A percentile compares a stretch with the other conserved stretches of the same genome.
These are phyloP conservation scores for Ptychochromis oligacanthus DNA, from an alignment of 2,113 vertebrate genomes.

Conservation along the genomic window DNA sequence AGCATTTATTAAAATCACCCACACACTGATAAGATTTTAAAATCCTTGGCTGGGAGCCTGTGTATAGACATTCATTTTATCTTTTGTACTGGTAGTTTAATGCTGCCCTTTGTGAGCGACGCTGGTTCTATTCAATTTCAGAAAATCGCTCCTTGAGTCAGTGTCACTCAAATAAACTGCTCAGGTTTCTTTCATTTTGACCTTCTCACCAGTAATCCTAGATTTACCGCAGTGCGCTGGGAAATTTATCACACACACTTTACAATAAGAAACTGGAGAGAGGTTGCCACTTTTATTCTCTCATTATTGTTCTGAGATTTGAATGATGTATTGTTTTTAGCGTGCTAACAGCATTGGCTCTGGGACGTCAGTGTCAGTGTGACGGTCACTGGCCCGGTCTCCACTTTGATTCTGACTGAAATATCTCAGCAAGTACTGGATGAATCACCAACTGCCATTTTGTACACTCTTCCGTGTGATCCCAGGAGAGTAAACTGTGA, in stretches of 20 bases:
- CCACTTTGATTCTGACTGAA: slow-evolving; percentile 1
- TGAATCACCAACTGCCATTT: not conserved
- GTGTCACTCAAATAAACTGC: slow-evolving; percentile 27
- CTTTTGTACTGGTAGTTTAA: not conserved
- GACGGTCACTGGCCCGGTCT: not conserved
- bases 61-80: slow-evolving; percentile 28
- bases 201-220: slow-evolving; percentile 21
- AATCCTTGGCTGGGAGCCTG: not conserved
- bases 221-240: slow-evolving; percentile 14
- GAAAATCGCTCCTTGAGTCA: slow-evolving; percentile 11
- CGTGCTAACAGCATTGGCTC: not conserved
- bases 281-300: not conserved
- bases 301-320: not conserved
- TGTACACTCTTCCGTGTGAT: not conserved
- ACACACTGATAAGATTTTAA: slow-evolving; percentile 21
- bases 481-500: not conserved
- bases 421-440: not conserved
- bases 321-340: slow-evolving; percentile 5
- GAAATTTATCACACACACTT: slow-evolving; percentile 1
- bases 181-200: slow-evolving; percentile 13
- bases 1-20: slow-evolving; percentile 43
- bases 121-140: slow-evolving; percentile 12
- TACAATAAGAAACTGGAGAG: slow-evolving; percentile 4
- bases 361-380: not conserved
- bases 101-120: not conserved